Base-by-base conservation (phyloP, 2,888 invertebrate genomes). In the Apodemia mormo region DNA sequence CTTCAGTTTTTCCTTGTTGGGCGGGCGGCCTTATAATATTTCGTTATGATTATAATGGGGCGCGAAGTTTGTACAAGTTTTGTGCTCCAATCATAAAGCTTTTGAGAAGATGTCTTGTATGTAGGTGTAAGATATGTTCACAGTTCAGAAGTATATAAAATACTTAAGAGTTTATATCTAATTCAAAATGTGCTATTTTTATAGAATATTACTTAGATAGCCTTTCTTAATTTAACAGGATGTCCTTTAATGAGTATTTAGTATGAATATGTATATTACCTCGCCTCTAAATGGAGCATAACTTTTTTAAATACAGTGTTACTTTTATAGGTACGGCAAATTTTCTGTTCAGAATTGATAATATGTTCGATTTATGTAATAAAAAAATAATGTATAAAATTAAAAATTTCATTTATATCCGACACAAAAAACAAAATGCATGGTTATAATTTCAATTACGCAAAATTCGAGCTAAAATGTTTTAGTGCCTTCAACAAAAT, bases 11-110 rank as follows among this genome's bases (percentile, higher is more conserved):
- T 90, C 86, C 85, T 81, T 76, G 85, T 85, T 82, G 92, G 92
- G 91, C 91, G 92, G 91, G 92, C 92, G 88, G 89, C 81, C 79
- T 90, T 93, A 91, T 92, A 84, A 93, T 89, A 85, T 90, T 89
- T 78, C 74, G 89, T 89, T 92, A 92, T 92, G 89, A 91, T 88
- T 90, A 87, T 90, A 86, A 88, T 87, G 77, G 88, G 87, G 86
- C 82, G 81, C 77, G 81, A 78, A 72, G 79, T 77, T 73, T 75
- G 73, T 73, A 76, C 73, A 74, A 75, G 71, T 73, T 77, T 74
- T 76, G 73, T 78, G 66, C 70, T 75, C 80, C 80, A 80, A 80
- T 80, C 77, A 76, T 70, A 66, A 70, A 72, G 68, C 58, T 58
- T 58, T 58, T 30, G 3, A 30, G 29, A 58, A 58, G 58, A 58